Percentiles rank a stretch among this genome's conserved stretches.
phyloP scores from a whole-genome alignment of 2,797 vertebrate genomes.

The Alosa sapidissima region DNA sequence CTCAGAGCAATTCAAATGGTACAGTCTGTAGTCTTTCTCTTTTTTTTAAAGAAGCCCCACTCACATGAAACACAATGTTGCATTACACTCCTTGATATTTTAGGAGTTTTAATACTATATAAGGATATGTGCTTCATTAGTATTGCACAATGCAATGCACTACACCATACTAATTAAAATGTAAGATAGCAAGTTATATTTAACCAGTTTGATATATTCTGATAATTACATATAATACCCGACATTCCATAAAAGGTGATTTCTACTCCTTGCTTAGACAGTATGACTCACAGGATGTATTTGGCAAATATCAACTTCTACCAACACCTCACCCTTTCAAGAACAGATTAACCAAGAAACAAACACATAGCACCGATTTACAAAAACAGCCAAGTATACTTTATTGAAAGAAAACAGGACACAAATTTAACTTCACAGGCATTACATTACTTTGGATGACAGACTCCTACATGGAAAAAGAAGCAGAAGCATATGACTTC shows the following conservation, averaged over 20 bases:
- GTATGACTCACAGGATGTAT: background rate
- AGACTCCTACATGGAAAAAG: background rate
- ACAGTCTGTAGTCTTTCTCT: background rate
- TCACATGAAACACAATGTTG: background rate
- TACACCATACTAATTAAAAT: background rate
- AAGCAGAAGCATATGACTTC: background rate
- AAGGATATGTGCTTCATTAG: background rate
- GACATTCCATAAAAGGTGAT: background rate
- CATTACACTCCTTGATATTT: background rate
- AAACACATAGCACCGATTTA: background rate
- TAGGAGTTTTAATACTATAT: background rate
- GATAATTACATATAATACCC: background rate
- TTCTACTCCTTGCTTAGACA: background rate
- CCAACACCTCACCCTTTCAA: background rate
- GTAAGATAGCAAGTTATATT: background rate
- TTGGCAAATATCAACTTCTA: conserved; percentile 5
- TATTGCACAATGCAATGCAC: background rate
- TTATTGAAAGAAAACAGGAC: conserved; percentile 32
- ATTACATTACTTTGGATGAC: conserved; percentile 6
- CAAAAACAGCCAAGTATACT: conserved; percentile 30
- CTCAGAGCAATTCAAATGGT: background rate
- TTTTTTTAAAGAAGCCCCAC: background rate
- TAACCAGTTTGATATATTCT: background rate
- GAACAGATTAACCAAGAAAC: background rate
- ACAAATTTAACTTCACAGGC: conserved; percentile 14